Conservation (phyloP, 2,797 vertebrate species). For the Smutsia temminckii region DNA sequence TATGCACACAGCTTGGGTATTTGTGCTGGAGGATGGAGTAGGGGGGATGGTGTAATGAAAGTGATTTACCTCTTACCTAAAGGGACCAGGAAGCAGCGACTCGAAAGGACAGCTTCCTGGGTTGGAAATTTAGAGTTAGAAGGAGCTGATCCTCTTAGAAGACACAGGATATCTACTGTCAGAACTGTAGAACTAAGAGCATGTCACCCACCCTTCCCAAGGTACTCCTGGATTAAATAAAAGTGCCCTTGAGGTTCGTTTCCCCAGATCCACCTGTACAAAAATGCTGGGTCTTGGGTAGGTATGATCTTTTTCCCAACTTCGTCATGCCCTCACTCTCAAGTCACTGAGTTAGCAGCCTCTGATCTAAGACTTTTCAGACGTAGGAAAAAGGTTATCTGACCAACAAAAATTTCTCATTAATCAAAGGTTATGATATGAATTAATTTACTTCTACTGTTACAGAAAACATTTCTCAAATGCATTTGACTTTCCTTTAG, state of each 20-base stretch:
- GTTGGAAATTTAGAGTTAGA: neutral
- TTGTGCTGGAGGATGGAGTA: neutral
- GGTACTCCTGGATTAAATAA: neutral
- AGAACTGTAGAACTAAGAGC: neutral
- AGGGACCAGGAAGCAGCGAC: neutral
- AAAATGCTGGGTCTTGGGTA: neutral
- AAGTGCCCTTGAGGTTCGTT: neutral
- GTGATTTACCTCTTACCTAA: neutral
- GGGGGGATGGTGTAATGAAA: neutral
- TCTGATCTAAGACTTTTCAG: neutral
- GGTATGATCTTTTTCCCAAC: neutral
- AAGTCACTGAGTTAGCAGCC: neutral
- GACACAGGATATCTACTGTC: neutral
- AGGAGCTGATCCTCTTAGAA: neutral
- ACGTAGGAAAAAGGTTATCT: neutral
- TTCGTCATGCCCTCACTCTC: neutral
- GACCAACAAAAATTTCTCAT: neutral
- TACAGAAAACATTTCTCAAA: constrained; percentile 28
- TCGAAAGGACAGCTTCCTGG: neutral
- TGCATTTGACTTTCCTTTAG: neutral
- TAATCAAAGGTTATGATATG: neutral
- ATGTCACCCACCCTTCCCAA: neutral
- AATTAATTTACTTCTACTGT: constrained; percentile 18
- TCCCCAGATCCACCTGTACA: neutral
- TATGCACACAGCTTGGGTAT: neutral